Evolutionary conservation across 64 coral and sea anemone genomes (phyloP).

Genomic region (Exaiptasia diaphana): DNA sequence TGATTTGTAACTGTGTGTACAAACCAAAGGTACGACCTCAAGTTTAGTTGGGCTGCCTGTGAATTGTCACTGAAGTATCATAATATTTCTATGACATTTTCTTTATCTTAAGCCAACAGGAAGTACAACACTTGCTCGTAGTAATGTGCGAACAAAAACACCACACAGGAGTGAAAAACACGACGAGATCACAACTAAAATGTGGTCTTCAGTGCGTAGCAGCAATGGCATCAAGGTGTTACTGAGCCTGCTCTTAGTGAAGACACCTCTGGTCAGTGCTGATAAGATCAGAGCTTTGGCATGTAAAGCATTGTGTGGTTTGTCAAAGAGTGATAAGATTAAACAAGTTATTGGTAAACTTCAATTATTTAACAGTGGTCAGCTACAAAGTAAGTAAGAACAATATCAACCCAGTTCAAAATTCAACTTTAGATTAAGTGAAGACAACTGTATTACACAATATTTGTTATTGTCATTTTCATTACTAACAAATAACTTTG

Average conservation of each 20-base stretch:
- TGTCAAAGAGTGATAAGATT: slow-evolving; percentile 90
- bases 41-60: neutral
- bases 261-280: slow-evolving; percentile 86
- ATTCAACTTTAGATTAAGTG: neutral
- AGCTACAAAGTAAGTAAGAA: slow-evolving; percentile 84
- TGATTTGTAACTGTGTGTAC: slow-evolving; percentile 94
- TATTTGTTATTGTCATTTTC: neutral
- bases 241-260: slow-evolving; percentile 72
- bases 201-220: slow-evolving; percentile 78
- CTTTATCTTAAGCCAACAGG: too few species aligned
- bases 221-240: slow-evolving; percentile 92
- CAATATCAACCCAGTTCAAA: neutral
- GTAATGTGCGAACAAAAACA: neutral
- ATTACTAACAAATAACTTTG: too few species aligned
- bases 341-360: slow-evolving; percentile 93
- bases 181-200: slow-evolving; percentile 50
- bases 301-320: slow-evolving; percentile 89
- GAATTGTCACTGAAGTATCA: too few species aligned
- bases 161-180: neutral
- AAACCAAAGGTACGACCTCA: slow-evolving; percentile 77
- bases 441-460: neutral
- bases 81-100: too few species aligned
- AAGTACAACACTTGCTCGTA: too few species aligned
- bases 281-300: slow-evolving; percentile 85
- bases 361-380: slow-evolving; percentile 82